phyloP scores from a whole-genome alignment of 2,888 invertebrate species.

The Gari tellinella region DNA sequence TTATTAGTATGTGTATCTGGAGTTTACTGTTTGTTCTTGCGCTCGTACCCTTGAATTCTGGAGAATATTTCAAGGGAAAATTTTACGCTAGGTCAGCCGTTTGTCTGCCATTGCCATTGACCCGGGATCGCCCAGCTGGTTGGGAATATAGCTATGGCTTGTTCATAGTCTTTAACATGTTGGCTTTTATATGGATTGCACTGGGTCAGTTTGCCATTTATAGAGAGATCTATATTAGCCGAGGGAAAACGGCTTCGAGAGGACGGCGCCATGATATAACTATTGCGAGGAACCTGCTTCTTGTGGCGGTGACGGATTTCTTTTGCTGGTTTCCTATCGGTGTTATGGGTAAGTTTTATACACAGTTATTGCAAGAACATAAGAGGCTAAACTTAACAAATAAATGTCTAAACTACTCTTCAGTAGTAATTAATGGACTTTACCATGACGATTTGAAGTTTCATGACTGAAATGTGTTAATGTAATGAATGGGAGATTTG shows the following conservation, averaged over 20 bases:
- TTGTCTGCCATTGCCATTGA: slow-evolving; percentile 82
- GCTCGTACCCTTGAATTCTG: slow-evolving; percentile 75
- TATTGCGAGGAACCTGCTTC: slow-evolving; percentile 78
- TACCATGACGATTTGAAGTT: too few species aligned
- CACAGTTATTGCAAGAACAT: too few species aligned
- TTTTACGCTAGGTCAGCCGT: slow-evolving; percentile 80
- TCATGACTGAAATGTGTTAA: too few species aligned
- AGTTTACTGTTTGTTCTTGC: slow-evolving; percentile 70
- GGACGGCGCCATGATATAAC: slow-evolving; percentile 63
- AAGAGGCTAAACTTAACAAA: too few species aligned
- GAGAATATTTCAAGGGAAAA: slow-evolving; percentile 74
- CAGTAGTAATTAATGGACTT: too few species aligned
- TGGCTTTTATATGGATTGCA: slow-evolving; percentile 78
- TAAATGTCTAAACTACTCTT: too few species aligned
- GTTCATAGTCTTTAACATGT: slow-evolving; percentile 80
- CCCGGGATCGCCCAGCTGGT: slow-evolving; percentile 78
- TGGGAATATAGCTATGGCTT: slow-evolving; percentile 82
- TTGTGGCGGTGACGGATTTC: slow-evolving; percentile 79
- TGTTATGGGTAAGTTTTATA: slow-evolving; percentile 54
- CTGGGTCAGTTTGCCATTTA: slow-evolving; percentile 80
- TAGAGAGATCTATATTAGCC: slow-evolving; percentile 54
- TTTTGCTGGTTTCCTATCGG: slow-evolving; percentile 79
- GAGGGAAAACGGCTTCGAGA: slow-evolving; percentile 14
- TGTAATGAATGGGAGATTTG: too few species aligned
- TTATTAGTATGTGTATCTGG: slow-evolving; percentile 72